These are phyloP conservation scores for Fratercula arctica DNA, from an alignment of 2,797 vertebrate species.

Conservation along the genomic window DNA sequence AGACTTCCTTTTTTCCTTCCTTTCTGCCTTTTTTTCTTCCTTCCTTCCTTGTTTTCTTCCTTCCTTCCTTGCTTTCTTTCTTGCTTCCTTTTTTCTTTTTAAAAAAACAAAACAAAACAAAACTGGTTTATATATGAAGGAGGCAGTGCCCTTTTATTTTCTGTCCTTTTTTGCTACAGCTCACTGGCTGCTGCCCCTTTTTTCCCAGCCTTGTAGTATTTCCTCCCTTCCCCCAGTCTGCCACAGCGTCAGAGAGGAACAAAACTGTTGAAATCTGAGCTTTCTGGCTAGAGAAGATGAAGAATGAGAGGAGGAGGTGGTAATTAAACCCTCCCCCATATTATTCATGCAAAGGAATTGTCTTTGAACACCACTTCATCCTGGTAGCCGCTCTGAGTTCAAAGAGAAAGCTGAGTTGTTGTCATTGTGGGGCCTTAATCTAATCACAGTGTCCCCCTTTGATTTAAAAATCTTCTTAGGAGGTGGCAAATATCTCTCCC, in stretches of 20 bases:
- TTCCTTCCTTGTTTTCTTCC: not conserved
- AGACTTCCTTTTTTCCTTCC: not conserved
- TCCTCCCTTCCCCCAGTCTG: slow-evolving; percentile 40
- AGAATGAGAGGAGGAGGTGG: slow-evolving; percentile 67
- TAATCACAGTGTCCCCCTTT: slow-evolving; percentile 60
- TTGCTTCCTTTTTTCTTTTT: no score
- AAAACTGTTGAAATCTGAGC: slow-evolving; percentile 69
- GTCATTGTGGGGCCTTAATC: slow-evolving; percentile 64
- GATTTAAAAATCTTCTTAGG: slow-evolving; percentile 65
- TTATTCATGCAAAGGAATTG: slow-evolving; percentile 70
- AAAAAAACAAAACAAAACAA: no score
- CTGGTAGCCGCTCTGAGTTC: slow-evolving; percentile 64
- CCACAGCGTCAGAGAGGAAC: slow-evolving; percentile 44
- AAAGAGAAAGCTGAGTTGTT: slow-evolving; percentile 67
- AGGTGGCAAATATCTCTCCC: slow-evolving; percentile 29
- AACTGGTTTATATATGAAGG: not conserved
- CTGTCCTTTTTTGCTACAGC: slow-evolving; percentile 10
- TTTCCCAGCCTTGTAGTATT: slow-evolving; percentile 55
- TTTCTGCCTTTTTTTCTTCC: no score
- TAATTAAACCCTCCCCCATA: slow-evolving; percentile 71
- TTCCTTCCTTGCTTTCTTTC: no score
- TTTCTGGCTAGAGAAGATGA: slow-evolving; percentile 53
- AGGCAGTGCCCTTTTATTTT: not conserved
- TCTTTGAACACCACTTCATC: slow-evolving; percentile 71
- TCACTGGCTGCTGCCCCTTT: slow-evolving; percentile 27